Percentiles rank a stretch among this genome's conserved stretches.
Conservation (phyloP, 1,140 invertebrate species). For the Helicorthomorpha holstii region DNA sequence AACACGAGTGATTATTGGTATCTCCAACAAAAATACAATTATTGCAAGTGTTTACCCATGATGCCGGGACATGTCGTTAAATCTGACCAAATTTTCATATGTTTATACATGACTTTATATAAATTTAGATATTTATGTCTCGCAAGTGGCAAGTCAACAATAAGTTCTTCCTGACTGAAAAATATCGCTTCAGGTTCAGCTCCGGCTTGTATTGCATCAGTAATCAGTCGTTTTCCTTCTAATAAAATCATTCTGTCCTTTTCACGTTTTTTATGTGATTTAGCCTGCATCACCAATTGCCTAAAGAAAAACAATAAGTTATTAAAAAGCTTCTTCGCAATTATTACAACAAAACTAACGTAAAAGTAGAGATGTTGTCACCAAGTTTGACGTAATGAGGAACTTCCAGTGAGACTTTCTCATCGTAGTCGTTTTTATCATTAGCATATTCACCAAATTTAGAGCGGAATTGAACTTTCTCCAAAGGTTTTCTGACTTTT, state of each 20-base stretch:
- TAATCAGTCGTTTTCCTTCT: conserved; percentile 60
- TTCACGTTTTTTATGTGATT: conserved; percentile 41
- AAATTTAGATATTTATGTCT: conserved; percentile 31
- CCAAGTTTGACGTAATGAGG: too few species aligned
- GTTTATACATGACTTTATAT: conserved; percentile 57
- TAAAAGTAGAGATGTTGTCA: too few species aligned
- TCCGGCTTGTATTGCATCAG: conserved; percentile 53
- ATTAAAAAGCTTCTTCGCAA: too few species aligned
- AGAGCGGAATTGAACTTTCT: too few species aligned
- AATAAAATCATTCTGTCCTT: conserved; percentile 44
- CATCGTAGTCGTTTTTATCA: too few species aligned
- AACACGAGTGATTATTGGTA: too few species aligned
- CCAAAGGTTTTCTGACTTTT: too few species aligned
- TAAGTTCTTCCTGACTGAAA: conserved; percentile 42
- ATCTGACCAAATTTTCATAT: conserved; percentile 61
- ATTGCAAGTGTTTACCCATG: conserved; percentile 58
- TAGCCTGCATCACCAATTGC: conserved; percentile 18
- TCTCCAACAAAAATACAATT: too few species aligned
- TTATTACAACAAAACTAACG: too few species aligned
- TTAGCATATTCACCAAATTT: too few species aligned
- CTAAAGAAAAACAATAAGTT: too few species aligned
- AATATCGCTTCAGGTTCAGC: conserved; percentile 44
- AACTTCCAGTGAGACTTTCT: too few species aligned
- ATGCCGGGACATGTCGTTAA: conserved; percentile 62
- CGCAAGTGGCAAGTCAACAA: conserved; percentile 33